A percentile compares a stretch with the other conserved stretches of the same genome.
Conservation (phyloP, 2,797 vertebrate species). For the Loris lydekkerianus region DNA sequence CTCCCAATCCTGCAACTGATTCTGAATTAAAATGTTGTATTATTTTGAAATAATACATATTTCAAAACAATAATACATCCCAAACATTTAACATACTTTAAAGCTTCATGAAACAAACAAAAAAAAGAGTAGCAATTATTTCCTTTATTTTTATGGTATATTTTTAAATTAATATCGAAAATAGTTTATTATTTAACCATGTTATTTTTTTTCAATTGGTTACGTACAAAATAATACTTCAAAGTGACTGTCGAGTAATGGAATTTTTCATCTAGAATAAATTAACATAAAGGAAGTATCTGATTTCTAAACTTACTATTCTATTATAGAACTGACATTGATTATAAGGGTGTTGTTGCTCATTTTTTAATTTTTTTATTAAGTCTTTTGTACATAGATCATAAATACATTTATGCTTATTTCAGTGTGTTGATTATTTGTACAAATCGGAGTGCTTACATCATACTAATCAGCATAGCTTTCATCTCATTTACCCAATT, state of each 20-base stretch:
- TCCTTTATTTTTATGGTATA: not conserved
- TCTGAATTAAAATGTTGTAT: slow-evolving; percentile 16
- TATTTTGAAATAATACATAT: not conserved
- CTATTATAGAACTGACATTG: not conserved
- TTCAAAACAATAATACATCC: not conserved
- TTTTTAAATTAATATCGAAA: not conserved
- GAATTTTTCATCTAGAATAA: not conserved
- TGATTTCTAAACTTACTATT: not conserved
- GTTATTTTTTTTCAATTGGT: not conserved
- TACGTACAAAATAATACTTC: not conserved
- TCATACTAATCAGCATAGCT: too few relatives aligned
- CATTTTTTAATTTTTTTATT: not conserved
- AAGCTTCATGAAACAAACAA: not conserved
- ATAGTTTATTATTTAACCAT: not conserved
- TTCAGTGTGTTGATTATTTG: too few relatives aligned
- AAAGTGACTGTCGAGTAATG: not conserved
- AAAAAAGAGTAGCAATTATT: not conserved
- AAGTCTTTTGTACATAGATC: too few relatives aligned
- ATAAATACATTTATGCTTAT: too few relatives aligned
- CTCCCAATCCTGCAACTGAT: not conserved
- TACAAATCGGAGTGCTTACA: too few relatives aligned
- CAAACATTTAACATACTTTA: not conserved
- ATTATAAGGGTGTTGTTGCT: not conserved
- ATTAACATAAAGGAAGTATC: not conserved
- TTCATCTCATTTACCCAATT: too few relatives aligned